A percentile compares a stretch with the other conserved stretches of the same genome.
Conservation (phyloP, 2,113 vertebrate genomes). For the Syngnathus scovelli region DNA sequence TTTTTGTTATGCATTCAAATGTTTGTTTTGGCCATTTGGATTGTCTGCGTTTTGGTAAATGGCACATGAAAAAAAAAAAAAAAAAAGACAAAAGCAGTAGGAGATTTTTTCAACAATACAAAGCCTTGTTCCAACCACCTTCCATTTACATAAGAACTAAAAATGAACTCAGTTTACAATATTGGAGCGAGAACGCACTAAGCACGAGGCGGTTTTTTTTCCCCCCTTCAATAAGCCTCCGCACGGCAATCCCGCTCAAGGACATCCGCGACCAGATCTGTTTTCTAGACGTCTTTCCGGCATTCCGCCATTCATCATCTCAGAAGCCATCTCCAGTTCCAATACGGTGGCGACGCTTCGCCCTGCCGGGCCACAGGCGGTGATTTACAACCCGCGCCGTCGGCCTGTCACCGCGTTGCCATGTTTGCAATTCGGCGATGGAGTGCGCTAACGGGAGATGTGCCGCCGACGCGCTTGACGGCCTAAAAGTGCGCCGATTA, state of each 20-base stretch:
- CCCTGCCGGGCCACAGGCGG: slow-evolving; percentile 39
- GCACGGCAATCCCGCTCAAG: too few relatives aligned
- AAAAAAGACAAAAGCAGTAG: slow-evolving; percentile 1
- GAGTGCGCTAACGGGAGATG: slow-evolving; percentile 29
- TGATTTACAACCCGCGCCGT: slow-evolving; percentile 63
- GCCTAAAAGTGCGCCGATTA: slow-evolving; percentile 41
- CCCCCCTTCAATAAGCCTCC: too few relatives aligned
- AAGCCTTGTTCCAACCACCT: not conserved
- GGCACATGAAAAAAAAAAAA: slow-evolving; percentile 5
- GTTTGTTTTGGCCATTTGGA: not conserved
- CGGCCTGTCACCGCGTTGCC: slow-evolving; percentile 44
- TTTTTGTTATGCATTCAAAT: not conserved
- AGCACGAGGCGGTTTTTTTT: too few relatives aligned
- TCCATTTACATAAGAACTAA: not conserved
- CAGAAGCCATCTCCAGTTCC: slow-evolving; percentile 45
- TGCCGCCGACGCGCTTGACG: slow-evolving; percentile 15
- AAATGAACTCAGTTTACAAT: not conserved
- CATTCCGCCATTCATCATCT: slow-evolving; percentile 55
- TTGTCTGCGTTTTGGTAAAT: slow-evolving; percentile 17
- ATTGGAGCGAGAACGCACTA: too few relatives aligned
- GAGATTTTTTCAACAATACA: slow-evolving; percentile 4
- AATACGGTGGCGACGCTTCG: slow-evolving; percentile 23
- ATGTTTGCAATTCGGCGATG: slow-evolving; percentile 58
- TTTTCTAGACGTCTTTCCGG: not conserved
- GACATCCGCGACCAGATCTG: not conserved